These are phyloP conservation scores for Lepus townsendii DNA, from an alignment of 2,797 vertebrate species.

Conservation along the genomic window DNA sequence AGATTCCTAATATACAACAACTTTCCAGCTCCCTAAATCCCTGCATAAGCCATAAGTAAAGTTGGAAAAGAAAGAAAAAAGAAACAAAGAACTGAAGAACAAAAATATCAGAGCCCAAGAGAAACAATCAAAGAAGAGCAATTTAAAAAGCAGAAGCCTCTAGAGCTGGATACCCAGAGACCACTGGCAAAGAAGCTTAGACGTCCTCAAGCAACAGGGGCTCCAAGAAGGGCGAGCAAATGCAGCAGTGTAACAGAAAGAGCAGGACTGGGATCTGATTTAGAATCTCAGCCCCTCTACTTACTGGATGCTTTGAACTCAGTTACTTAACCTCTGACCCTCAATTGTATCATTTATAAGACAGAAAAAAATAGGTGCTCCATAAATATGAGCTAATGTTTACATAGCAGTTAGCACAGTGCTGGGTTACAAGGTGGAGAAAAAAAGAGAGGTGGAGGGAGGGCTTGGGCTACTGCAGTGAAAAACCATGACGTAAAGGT, in stretches of 20 bases:
- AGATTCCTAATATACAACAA: neutral
- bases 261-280: neutral
- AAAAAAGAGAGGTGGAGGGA: neutral
- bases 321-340: neutral
- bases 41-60: neutral
- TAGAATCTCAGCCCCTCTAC: neutral
- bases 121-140: neutral
- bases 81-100: conserved; percentile 29
- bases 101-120: neutral
- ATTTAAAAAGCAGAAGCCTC: neutral
- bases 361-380: neutral
- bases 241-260: rapidly evolving
- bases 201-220: neutral
- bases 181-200: neutral
- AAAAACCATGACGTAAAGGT: neutral
- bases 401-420: neutral
- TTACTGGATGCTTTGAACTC: neutral
- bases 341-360: neutral
- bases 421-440: neutral
- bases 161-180: neutral
- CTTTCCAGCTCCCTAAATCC: neutral
- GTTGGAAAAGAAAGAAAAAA: conserved; percentile 52
- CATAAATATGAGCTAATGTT: neutral
- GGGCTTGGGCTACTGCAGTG: rapidly evolving
- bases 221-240: no score